A percentile compares a stretch with the other conserved stretches of the same genome.
Conservation (phyloP, 2,888 invertebrate species). For the Polietes domitor region DNA sequence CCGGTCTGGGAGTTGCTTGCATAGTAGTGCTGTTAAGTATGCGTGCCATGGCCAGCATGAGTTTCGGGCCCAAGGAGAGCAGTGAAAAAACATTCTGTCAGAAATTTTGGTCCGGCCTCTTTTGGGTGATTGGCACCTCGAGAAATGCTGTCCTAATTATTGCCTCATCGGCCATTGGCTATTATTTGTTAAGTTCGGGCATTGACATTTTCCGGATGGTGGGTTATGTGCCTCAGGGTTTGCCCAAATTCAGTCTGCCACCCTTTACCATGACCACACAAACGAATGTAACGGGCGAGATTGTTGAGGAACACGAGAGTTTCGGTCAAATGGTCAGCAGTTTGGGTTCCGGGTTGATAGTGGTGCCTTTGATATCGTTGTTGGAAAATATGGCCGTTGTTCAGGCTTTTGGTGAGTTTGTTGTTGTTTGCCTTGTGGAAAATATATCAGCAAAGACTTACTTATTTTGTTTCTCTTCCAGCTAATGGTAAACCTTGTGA, state of each 20-base stretch:
- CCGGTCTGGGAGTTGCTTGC: slow-evolving; percentile 88
- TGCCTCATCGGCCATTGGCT: slow-evolving; percentile 85
- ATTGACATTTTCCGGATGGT: slow-evolving; percentile 84
- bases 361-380: slow-evolving; percentile 92
- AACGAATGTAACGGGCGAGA: slow-evolving; percentile 82
- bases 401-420: slow-evolving; percentile 77
- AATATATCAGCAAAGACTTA: neutral
- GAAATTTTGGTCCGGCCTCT: slow-evolving; percentile 84
- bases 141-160: slow-evolving; percentile 93
- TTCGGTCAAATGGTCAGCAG: slow-evolving; percentile 89
- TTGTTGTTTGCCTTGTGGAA: neutral
- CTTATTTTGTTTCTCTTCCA: slow-evolving; percentile 70
- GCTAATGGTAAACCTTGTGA: slow-evolving; percentile 91
- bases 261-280: slow-evolving; percentile 85
- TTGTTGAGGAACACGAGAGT: slow-evolving; percentile 72
- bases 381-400: slow-evolving; percentile 92
- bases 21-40: slow-evolving; percentile 88
- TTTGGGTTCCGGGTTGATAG: slow-evolving; percentile 91
- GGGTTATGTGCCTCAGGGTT: slow-evolving; percentile 88
- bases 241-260: slow-evolving; percentile 86
- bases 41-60: slow-evolving; percentile 87
- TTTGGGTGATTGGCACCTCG: slow-evolving; percentile 90
- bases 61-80: slow-evolving; percentile 83
- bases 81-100: slow-evolving; percentile 82
- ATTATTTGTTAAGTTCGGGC: slow-evolving; percentile 84